Evolutionary conservation across 2,113 vertebrate species (phyloP).

Genomic region (Corythaeola cristata): DNA sequence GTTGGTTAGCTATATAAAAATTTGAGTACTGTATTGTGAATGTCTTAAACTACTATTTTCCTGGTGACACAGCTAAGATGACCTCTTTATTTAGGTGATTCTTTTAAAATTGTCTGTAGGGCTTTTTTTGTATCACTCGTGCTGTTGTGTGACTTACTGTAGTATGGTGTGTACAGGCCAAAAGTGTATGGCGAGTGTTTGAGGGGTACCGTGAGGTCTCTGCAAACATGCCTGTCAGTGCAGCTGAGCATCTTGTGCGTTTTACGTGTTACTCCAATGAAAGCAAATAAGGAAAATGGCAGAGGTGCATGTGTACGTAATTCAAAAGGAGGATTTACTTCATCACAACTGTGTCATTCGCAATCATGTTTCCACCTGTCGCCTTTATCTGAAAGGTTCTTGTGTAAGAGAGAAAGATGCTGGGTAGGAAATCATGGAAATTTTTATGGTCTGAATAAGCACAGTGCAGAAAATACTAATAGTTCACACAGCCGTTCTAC

Average conservation of each 20-base stretch:
- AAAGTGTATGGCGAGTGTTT: not conserved
- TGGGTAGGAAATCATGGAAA: not conserved
- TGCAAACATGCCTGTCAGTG: not conserved
- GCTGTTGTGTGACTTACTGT: not conserved
- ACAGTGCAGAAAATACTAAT: not conserved
- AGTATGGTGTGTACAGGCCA: not conserved
- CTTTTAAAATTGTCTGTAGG: not conserved
- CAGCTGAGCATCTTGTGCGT: not conserved
- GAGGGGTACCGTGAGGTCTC: rapidly evolving
- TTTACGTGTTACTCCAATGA: not conserved
- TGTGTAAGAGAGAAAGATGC: not conserved
- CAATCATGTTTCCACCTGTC: not conserved
- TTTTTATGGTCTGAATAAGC: not conserved
- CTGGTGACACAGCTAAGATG: not conserved
- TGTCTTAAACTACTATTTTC: rapidly evolving
- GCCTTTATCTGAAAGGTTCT: not conserved
- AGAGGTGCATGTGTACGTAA: not conserved
- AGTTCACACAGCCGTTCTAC: not conserved
- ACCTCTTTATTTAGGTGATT: not conserved
- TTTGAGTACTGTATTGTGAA: not conserved
- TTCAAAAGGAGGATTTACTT: not conserved
- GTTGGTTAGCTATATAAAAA: not conserved
- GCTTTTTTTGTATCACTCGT: not conserved
- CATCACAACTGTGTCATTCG: not conserved
- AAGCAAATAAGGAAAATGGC: not conserved